Conservation (phyloP, 2,113 vertebrate species). For the Prinia subflava region DNA sequence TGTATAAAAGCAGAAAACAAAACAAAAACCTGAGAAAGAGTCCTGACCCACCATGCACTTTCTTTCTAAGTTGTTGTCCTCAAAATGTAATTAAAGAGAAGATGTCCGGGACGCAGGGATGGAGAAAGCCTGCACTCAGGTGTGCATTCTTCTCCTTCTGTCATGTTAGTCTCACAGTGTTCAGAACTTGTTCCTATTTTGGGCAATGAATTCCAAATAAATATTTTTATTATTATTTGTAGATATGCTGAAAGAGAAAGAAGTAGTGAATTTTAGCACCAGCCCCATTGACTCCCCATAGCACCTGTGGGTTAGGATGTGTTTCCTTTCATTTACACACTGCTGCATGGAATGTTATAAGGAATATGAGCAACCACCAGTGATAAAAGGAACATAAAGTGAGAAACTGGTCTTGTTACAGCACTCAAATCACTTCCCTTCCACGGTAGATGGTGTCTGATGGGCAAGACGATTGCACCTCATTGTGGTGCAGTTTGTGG, state of each 20-base stretch:
- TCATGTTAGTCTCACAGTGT: background rate
- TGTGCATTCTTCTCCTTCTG: background rate
- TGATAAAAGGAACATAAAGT: background rate
- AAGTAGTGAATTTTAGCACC: background rate
- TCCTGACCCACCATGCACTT: background rate
- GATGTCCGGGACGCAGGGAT: background rate
- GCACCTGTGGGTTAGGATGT: background rate
- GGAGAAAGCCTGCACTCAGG: background rate
- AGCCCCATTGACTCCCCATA: background rate
- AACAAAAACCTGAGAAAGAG: background rate
- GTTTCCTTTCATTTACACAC: rapidly evolving
- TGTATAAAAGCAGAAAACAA: background rate
- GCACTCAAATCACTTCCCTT: background rate
- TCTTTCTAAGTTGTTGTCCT: background rate
- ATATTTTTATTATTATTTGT: background rate
- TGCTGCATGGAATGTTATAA: background rate
- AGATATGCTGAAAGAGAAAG: background rate
- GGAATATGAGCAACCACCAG: background rate
- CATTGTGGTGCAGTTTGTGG: background rate
- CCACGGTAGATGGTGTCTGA: background rate
- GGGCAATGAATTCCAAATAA: background rate
- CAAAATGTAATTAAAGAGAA: background rate
- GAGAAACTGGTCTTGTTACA: background rate
- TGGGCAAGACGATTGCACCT: background rate
- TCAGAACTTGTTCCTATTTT: background rate